Base-by-base conservation (phyloP, 1,140 invertebrate species). In the Sitophilus oryzae region DNA sequence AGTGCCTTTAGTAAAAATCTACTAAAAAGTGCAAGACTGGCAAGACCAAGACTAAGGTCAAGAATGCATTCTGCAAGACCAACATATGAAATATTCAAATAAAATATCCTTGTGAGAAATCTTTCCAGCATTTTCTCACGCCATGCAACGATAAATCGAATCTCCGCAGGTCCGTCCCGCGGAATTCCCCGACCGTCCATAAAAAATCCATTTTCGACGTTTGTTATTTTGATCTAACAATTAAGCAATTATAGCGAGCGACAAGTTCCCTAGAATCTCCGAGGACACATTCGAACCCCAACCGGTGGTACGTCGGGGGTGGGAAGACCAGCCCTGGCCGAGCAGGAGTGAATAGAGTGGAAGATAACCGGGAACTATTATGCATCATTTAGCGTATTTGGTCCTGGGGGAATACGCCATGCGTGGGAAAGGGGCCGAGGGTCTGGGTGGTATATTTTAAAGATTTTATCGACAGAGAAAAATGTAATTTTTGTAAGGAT, bases 141-240 rank as follows among this genome's bases (percentile, higher is more conserved):
- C n/a, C n/a, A n/a, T n/a, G n/a, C n/a, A n/a, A n/a, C n/a, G n/a
- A n/a, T n/a, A n/a, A n/a, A n/a, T n/a, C n/a, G n/a, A n/a, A n/a
- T n/a, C n/a, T n/a, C n/a, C n/a, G n/a, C n/a, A n/a, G n/a, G n/a
- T n/a, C n/a, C n/a, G n/a, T n/a, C n/a, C n/a, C n/a, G n/a, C n/a
- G n/a, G n/a, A n/a, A n/a, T n/a, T 30, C 51, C 51, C 51, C 35
- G 40, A 35, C 22, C 25, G 15, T 45, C 51, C 51, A 53, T 53
- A 46, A 45, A 53, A 38, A 53, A 53, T 46, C 51, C 51, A 53
- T 53, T 23, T 15, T 36, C 40, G 11, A 42, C 51, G 51, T 53
- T 53, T 46, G 43, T 37, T n/a, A 53, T 53, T 53, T 46, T 53
- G 42, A 53, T 53, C 41, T 53, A 37, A 34, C 51, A 53, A 53